Evolutionary conservation across 1,140 invertebrate species (phyloP), one percentile per base, ranked within the genome.

Genomic region (Drosophila serrata): DNA sequence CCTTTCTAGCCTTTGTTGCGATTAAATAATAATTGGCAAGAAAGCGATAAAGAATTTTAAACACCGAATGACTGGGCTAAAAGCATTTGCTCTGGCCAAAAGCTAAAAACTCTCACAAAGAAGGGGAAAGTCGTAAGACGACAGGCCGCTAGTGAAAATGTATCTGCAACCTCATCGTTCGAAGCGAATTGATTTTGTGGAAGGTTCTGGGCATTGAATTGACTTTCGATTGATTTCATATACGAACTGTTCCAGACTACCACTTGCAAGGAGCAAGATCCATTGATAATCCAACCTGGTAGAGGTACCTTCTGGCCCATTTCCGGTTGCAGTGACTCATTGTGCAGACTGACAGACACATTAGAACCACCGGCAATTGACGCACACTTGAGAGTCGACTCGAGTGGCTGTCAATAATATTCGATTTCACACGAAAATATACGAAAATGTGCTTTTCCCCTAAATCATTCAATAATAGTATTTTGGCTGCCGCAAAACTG

Each of bases 371-470:
- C 39, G 19, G 55, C 68, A 60, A 84, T 90, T 88, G 84, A 88
- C 84, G 85, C 73, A 82, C 72, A 61, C 76, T 80, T 70, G 67
- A 53, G 70, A 62, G 48, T 45, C 73, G 80, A 62, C 48, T 42
- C 75, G 80, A 87, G 84, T 84, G 84, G 72, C 80, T 88, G 84
- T 80, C 84, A 88, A 88, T 88, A 84, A 80, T 82, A 55, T 63
- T 77, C 55, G 61, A 77, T 55, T 81, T 72, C 31, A 31, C n/a
- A 11, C 33, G 31, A 17, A 67, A 56, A 33, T 68, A 24, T 48
- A 51, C 39, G 64, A 63, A 43, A 59, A 49, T 33, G 57, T 65
- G 48, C 48, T 53, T 22, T 55, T 42, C 45, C 64, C 74, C 67
- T 69, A 49, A 78, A 73, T 77, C 84, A 87, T 77, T 87, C 84